Conservation (phyloP, 2,113 vertebrate genomes). For the Myotis davidii region DNA sequence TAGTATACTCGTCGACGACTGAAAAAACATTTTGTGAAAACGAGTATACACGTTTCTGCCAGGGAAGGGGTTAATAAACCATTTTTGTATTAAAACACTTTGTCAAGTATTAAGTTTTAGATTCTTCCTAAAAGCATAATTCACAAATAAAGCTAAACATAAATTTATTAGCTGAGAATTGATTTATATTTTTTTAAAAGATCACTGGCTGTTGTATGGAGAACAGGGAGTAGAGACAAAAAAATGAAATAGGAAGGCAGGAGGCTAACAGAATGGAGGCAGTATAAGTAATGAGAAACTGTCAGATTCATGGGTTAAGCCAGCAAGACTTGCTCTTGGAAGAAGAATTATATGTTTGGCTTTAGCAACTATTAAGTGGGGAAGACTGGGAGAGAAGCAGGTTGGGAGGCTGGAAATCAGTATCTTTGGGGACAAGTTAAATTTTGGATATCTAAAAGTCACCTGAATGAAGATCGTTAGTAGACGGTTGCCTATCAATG, state of each 20-base stretch:
- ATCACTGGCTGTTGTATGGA: neutral
- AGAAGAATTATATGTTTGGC: neutral
- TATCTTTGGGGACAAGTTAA: neutral
- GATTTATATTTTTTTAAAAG: neutral
- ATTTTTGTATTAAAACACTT: constrained; percentile 27
- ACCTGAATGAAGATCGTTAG: neutral
- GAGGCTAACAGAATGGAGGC: neutral
- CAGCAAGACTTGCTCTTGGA: neutral
- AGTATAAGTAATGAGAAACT: neutral
- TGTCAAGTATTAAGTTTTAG: constrained; percentile 40
- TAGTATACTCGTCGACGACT: too few relatives aligned
- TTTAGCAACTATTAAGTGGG: neutral
- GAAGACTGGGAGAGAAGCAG: neutral
- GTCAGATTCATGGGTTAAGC: neutral
- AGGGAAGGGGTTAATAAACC: too few relatives aligned
- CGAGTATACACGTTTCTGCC: too few relatives aligned
- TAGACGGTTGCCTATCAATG: neutral
- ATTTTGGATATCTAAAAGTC: neutral
- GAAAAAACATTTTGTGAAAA: too few relatives aligned
- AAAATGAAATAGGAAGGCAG: neutral
- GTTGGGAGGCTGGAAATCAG: neutral
- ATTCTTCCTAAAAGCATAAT: constrained; percentile 16
- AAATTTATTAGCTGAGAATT: neutral
- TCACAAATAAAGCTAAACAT: constrained; percentile 37
- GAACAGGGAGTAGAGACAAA: neutral